Evolutionary conservation across 2,797 vertebrate genomes (phyloP).

Genomic region (Chiloscyllium punctatum): DNA sequence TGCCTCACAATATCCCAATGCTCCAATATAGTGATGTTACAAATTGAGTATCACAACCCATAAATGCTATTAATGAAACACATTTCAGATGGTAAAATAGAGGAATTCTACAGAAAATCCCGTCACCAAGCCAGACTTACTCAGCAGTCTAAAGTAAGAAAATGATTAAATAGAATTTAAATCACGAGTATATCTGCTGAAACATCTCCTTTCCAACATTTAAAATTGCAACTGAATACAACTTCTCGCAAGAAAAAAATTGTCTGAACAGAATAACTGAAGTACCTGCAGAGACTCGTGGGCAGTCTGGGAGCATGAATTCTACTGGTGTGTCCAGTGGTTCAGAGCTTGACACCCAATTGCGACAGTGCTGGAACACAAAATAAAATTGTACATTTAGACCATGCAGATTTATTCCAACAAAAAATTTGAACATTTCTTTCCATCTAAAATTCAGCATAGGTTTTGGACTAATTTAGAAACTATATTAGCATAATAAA

Average conservation of each 20-base stretch:
- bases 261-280: not conserved
- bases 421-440: not conserved
- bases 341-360: constrained; percentile 93
- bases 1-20: not conserved
- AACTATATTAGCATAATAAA: not conserved
- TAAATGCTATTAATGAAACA: not conserved
- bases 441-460: not conserved
- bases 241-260: not conserved
- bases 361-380: constrained; percentile 78
- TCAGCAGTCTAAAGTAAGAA: not conserved
- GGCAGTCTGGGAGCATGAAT: constrained; percentile 89
- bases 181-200: not conserved
- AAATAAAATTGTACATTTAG: constrained; percentile 15
- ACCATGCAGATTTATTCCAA: not conserved
- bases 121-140: not conserved
- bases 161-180: not conserved
- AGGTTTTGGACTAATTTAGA: not conserved
- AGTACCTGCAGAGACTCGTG: constrained; percentile 90
- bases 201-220: not conserved
- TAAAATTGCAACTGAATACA: not conserved
- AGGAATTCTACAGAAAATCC: not conserved
- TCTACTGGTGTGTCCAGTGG: constrained; percentile 83
- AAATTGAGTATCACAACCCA: not conserved
- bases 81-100: not conserved
- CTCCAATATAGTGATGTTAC: not conserved